Evolutionary conservation across 2,888 invertebrate species (phyloP), one percentile per base, ranked within the genome.

Genomic region (Melipona beecheii): DNA sequence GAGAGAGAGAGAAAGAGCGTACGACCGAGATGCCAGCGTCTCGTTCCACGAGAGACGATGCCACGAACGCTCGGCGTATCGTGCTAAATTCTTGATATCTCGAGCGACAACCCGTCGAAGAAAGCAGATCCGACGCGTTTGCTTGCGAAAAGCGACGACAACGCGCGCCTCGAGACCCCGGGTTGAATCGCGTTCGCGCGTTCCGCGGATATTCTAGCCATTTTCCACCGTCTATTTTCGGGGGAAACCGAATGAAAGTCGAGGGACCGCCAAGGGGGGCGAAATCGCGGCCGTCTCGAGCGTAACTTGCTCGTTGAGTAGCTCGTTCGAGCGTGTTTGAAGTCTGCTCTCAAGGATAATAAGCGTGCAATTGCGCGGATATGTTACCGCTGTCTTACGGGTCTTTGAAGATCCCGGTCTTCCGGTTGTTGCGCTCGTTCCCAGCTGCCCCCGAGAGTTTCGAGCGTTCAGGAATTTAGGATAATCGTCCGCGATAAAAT

Each of bases 1-100:
- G 36, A 31, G 19, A 64, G 64, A 31, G 62, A 64, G 21, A 60
- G n/a, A 5, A 50, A 13, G 15, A 17, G n/a, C 17, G 36, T 58
- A 65, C 79, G 74, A 52, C 72, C 77, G 84, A 81, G 87, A 88
- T 88, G 84, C 87, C 87, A 84, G 66, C 78, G 78, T 86, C 85
- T 76, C 85, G 85, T 84, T 81, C 80, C 72, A 66, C 78, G 52
- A 62, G 68, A 66, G 77, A 70, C 79, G 73, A 86, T 69, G 77
- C 78, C 80, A 83, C 78, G 68, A 76, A 70, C 81, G 80, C 78
- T 84, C 60, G 74, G 27, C 72, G 70, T 77, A 72, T 85, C 76
- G 80, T 68, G 84, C 80, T 86, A 83, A 73, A 82, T 88, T 83
- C 85, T 78, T 84, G 31, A 65, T 84, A 84, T 75, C 72, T 68